Conservation (phyloP, 2,113 vertebrate species). For the Silurus glanis region DNA sequence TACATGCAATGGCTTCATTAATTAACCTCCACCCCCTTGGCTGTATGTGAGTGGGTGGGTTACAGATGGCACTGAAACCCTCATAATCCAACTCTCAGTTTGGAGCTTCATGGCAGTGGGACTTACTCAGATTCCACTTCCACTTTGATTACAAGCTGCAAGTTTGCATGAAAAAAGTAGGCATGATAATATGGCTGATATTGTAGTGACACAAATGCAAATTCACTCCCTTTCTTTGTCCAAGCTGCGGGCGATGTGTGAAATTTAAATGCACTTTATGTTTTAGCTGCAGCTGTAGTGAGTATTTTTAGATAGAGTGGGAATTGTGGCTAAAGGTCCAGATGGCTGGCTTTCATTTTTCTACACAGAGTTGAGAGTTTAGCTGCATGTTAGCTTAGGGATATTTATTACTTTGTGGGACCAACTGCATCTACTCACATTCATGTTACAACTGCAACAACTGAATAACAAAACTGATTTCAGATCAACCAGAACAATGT, state of each 20-base stretch:
- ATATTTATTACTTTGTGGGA: conserved; percentile 11
- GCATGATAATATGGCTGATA: conserved; percentile 31
- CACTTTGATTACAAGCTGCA: conserved; percentile 42
- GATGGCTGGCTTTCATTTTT: conserved; percentile 40
- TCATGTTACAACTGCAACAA: background rate
- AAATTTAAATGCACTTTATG: conserved; percentile 39
- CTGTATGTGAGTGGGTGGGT: conserved; percentile 57
- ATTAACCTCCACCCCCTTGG: conserved; percentile 61
- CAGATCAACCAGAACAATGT: background rate
- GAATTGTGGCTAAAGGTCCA: conserved; percentile 48
- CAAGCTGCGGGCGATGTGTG: conserved; percentile 39
- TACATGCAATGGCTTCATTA: conserved; percentile 58
- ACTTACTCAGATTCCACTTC: conserved; percentile 44
- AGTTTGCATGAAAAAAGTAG: conserved; percentile 49
- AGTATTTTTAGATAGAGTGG: conserved; percentile 29
- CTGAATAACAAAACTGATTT: background rate
- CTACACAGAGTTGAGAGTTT: conserved; percentile 25
- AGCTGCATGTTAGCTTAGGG: background rate
- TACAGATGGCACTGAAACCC: conserved; percentile 65
- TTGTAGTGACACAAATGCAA: conserved; percentile 30
- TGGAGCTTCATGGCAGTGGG: conserved; percentile 57
- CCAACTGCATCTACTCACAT: background rate
- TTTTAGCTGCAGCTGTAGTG: conserved; percentile 42
- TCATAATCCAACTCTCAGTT: conserved; percentile 57
- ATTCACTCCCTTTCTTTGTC: conserved; percentile 25